Base-by-base conservation (phyloP, 2,888 invertebrate genomes). In the Nipponacmea schrenckii region DNA sequence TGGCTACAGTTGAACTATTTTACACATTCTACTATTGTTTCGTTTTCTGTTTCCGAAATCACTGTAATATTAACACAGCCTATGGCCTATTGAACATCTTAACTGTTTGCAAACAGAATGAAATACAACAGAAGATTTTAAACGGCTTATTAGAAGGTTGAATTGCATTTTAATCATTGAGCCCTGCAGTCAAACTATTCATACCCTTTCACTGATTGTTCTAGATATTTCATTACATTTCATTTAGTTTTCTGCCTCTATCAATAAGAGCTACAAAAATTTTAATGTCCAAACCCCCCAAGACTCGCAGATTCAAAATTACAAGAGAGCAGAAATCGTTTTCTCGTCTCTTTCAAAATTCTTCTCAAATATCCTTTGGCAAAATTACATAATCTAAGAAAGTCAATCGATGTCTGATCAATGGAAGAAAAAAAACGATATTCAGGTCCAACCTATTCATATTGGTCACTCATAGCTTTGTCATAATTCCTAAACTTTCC, bases 71-170 rank as follows among this genome's bases (percentile, higher is more conserved):
- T 56, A 24, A 56, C 56, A 56, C 56, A 56, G 56, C 56, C 56
- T 56, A 12, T 56, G 24, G 56, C 56, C 24, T 56, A 56, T 56
- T 56, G 20, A 56, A 56, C 24, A 56, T 56, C 56, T 56, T 56
- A 56, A 56, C 24, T 56, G 56, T 24, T 56, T 39, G 39, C 56
- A 56, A 56, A 56, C 56, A 56, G 20, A 56, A 56, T 24, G 20
- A 56, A 56, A 56, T 56, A 24, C 20, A 56, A 24, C 56, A 24
- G 56, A 20, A 56, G 20, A 24, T 20, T 24, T 24, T 56, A 56
- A 56, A 56, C 56, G 56, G 56, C 56, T 56, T 56, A 56, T 56
- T 56, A 56, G 56, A 56, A 24, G 56, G 24, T 56, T 24, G 56
- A 56, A 56, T 56, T 56, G 56, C 56, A 56, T 56, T 56, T 56